Evolutionary conservation across 2,113 vertebrate species (phyloP), one percentile per base, ranked within the genome.

Genomic region (Epinephelus fuscoguttatus): DNA sequence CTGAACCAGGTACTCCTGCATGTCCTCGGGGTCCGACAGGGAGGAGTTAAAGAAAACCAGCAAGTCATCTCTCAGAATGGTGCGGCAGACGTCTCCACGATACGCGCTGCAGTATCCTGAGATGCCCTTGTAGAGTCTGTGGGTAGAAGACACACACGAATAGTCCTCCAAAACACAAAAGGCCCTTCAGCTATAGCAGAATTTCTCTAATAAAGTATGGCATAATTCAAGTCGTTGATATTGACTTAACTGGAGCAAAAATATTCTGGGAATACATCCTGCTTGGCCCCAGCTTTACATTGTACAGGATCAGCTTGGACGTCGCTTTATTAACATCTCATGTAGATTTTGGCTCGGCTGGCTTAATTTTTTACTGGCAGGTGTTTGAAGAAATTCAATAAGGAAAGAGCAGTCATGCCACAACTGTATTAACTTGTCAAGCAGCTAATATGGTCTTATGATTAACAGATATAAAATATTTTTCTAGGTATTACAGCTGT

Each of bases 11-110:
- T 97, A 95, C 88, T 99, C 98, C 89, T 99, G 98, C 47, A 94
- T 94, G 82, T 97, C 96, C 95, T 97, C 98, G 0, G 98, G 97
- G 80, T 98, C 96, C 12, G 88, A 84, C 53, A 96, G 95, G 55
- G 98, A 98, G 70, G 96, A 95, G 93, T 99, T 99, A 90, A 98
- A 99, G 94, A 99, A 99, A 80, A 99, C 96, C 85, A 98, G 96
- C 12, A 94, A 82, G 12, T 97, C 95, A 19, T 92, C 95, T 0
- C 40, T 92, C 84, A 99, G 93, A 52, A 96, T 68, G 14, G 78
- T 52, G 47, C 91, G 94, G 69, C 98, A 99, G 62, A 96, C 94
- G n/a, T 97, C 96, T 53, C 98, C 97, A 78, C 95, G 95, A 90
- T 99, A 99, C 0, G 95, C 96, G 62, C 96, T 96, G 88, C 98